Evolutionary conservation across 2,888 invertebrate species (phyloP).

Genomic region (Pemphredon lugubris): DNA sequence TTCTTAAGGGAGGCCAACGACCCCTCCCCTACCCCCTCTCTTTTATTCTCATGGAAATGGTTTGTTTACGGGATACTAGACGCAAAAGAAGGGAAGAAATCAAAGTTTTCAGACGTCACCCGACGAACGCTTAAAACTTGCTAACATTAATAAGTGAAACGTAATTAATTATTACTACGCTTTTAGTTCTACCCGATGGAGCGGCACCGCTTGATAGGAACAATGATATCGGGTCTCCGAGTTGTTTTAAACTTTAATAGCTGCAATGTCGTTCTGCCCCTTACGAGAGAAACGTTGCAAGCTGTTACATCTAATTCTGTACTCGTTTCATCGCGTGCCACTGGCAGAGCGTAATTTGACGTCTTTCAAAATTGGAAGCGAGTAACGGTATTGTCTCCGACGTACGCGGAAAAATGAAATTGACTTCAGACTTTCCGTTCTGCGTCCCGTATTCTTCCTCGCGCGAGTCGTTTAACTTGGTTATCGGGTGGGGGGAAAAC

Average conservation of each 20-base stretch:
- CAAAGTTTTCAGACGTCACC: slow-evolving; percentile 25
- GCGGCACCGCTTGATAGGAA: background rate
- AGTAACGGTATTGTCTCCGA: too few species aligned
- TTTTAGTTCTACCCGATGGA: slow-evolving; percentile 2
- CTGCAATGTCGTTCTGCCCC: background rate
- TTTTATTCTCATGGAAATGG: slow-evolving; percentile 46
- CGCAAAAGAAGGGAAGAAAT: slow-evolving; percentile 9
- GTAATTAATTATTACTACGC: background rate
- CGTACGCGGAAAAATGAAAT: too few species aligned
- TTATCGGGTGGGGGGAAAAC: too few species aligned
- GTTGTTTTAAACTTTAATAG: slow-evolving; percentile 5
- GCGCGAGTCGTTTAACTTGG: too few species aligned
- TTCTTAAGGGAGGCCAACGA: slow-evolving; percentile 36
- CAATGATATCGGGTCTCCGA: background rate
- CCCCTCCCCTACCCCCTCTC: slow-evolving; percentile 32
- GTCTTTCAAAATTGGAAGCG: too few species aligned
- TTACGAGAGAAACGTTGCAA: background rate
- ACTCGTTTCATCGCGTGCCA: background rate
- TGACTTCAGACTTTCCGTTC: too few species aligned
- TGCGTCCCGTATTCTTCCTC: too few species aligned
- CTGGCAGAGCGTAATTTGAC: background rate
- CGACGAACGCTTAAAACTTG: slow-evolving; percentile 2
- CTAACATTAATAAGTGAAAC: slow-evolving; percentile 12
- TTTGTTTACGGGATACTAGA: slow-evolving; percentile 38
- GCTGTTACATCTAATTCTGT: slow-evolving; percentile 1